phyloP scores from a whole-genome alignment of 2,888 invertebrate genomes.

The Mythimna pallens region DNA sequence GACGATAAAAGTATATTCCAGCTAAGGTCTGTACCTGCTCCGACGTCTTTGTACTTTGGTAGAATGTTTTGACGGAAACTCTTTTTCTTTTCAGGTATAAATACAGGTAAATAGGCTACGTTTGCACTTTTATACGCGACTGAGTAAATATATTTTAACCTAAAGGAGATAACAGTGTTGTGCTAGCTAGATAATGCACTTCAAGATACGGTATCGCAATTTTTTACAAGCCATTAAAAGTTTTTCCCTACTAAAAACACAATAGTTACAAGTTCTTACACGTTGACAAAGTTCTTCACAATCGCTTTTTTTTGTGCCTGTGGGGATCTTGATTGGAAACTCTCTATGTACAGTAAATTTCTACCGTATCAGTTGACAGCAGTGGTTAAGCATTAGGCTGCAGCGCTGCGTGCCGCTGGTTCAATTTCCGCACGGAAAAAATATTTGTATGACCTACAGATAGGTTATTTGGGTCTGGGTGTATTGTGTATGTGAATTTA shows the following conservation, averaged over 20 bases:
- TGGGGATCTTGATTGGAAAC: neutral
- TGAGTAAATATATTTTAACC: neutral
- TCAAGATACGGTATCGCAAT: neutral
- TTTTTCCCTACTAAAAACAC: conserved; percentile 7
- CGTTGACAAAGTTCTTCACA: conserved; percentile 11
- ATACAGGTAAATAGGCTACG: neutral
- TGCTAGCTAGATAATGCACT: conserved; percentile 6
- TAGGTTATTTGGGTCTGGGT: too few relatives aligned
- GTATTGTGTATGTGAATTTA: too few relatives aligned
- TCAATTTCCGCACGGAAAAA: too few relatives aligned
- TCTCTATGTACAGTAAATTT: neutral
- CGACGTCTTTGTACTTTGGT: conserved; percentile 23
- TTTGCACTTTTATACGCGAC: conserved; percentile 9
- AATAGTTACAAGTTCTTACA: conserved; percentile 18
- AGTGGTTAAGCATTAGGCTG: too few relatives aligned
- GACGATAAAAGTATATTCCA: conserved; percentile 43
- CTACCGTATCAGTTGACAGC: too few relatives aligned
- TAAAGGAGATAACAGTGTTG: neutral
- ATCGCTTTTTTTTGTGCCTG: conserved; percentile 1
- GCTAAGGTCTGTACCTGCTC: conserved; percentile 19
- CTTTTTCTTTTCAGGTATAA: conserved; percentile 16
- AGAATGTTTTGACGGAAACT: conserved; percentile 7
- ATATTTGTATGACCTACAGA: too few relatives aligned
- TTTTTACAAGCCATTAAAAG: conserved; percentile 19
- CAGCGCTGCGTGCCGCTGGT: too few relatives aligned